Evolutionary conservation across 2,113 vertebrate species (phyloP).

Genomic region (Sinocyclocheilus rhinocerous): DNA sequence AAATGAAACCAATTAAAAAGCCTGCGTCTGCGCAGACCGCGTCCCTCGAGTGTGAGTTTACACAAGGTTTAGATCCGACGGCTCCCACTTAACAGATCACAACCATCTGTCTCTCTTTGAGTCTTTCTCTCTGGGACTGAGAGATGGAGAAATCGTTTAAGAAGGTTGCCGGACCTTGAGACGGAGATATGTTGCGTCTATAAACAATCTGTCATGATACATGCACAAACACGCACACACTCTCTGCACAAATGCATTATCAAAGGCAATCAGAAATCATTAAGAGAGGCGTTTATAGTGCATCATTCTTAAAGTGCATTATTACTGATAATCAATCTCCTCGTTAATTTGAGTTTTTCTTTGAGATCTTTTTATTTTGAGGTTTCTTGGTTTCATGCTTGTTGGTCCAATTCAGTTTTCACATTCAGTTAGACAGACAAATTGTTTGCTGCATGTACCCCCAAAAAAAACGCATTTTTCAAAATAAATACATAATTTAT

Average conservation of each 20-base stretch:
- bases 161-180: neutral
- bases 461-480: neutral
- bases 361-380: neutral
- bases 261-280: too few relatives aligned
- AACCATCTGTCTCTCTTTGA: slow-evolving; percentile 5
- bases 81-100: neutral
- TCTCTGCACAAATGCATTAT: too few relatives aligned
- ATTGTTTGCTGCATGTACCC: neutral
- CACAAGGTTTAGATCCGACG: neutral
- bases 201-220: neutral
- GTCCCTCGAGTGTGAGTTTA: slow-evolving; percentile 12
- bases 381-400: neutral
- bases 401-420: neutral
- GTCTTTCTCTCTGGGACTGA: neutral
- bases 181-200: neutral
- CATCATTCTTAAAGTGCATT: too few relatives aligned
- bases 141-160: neutral
- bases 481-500: neutral
- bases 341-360: neutral
- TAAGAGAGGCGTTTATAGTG: too few relatives aligned
- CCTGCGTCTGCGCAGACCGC: slow-evolving; percentile 25
- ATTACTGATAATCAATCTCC: too few relatives aligned
- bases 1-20: slow-evolving; percentile 52
- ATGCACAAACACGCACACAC: too few relatives aligned
- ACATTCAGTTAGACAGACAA: neutral